phyloP scores from a whole-genome alignment of 2,888 invertebrate genomes.

The Euphydryas editha region DNA sequence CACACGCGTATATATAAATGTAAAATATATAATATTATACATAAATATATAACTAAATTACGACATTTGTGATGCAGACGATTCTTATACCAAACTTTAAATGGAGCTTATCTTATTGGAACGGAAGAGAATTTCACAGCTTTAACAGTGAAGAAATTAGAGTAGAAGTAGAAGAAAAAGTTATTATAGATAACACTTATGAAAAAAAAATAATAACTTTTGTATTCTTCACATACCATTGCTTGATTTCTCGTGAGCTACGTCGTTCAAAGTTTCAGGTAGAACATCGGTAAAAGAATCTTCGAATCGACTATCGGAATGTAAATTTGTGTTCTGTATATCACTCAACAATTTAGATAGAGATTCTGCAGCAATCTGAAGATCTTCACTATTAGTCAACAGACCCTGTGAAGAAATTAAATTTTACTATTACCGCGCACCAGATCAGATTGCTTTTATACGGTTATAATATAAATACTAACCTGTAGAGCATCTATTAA shows the following conservation, averaged over 20 bases:
- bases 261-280: constrained; percentile 21
- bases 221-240: constrained; percentile 11
- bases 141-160: no score
- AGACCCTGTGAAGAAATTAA: constrained; percentile 46
- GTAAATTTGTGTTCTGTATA: constrained; percentile 56
- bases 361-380: constrained; percentile 57
- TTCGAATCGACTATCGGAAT: constrained; percentile 42
- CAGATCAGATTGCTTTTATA: neutral
- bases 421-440: neutral
- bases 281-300: constrained; percentile 50
- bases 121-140: no score
- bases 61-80: no score
- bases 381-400: constrained; percentile 56
- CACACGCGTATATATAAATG: no score
- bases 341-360: constrained; percentile 60
- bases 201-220: neutral
- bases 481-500: constrained; percentile 74
- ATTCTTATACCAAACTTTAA: no score
- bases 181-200: no score
- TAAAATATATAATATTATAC: no score
- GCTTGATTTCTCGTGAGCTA: constrained; percentile 6
- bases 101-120: no score
- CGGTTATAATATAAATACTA: neutral
- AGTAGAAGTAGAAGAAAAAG: no score
- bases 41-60: no score